phyloP scores from a whole-genome alignment of 2,797 vertebrate species.

The Alectoris magna region DNA sequence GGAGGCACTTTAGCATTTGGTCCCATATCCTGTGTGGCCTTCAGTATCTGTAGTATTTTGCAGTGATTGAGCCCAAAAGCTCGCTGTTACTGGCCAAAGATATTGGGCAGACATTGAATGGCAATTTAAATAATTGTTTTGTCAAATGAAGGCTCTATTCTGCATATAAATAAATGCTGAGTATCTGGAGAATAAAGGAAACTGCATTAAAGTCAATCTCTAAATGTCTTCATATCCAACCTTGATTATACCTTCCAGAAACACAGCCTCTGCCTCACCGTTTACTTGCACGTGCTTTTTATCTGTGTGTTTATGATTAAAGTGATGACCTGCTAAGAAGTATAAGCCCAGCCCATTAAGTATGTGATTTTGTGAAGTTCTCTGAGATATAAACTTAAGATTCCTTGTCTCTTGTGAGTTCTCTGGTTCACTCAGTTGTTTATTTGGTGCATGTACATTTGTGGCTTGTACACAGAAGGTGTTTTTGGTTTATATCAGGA shows the following conservation, averaged over 20 bases:
- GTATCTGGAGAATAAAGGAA: constrained; percentile 22
- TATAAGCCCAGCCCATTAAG: constrained; percentile 25
- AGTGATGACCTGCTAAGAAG: constrained; percentile 19
- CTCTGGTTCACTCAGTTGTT: constrained; percentile 21
- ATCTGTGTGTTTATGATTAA: constrained; percentile 33
- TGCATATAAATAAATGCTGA: neutral
- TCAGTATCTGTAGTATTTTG: neutral
- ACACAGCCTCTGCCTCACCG: neutral
- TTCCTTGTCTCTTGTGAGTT: constrained; percentile 45
- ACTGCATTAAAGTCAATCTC: neutral
- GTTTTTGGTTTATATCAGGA: constrained; percentile 74
- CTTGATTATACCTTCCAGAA: constrained; percentile 52
- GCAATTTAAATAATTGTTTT: neutral
- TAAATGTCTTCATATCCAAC: neutral
- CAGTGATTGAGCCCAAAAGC: neutral
- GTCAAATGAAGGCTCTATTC: neutral
- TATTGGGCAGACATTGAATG: neutral
- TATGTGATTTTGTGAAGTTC: constrained; percentile 4
- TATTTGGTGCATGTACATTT: constrained; percentile 60
- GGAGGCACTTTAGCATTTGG: neutral
- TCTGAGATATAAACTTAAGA: constrained; percentile 25
- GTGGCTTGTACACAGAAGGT: constrained; percentile 68
- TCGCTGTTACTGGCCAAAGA: neutral
- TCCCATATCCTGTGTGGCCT: neutral
- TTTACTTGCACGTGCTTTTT: constrained; percentile 16